Percentiles rank a stretch among this genome's conserved stretches.
Evolutionary conservation across 2,888 invertebrate species (phyloP).

Genomic region (Lymantria dispar): DNA sequence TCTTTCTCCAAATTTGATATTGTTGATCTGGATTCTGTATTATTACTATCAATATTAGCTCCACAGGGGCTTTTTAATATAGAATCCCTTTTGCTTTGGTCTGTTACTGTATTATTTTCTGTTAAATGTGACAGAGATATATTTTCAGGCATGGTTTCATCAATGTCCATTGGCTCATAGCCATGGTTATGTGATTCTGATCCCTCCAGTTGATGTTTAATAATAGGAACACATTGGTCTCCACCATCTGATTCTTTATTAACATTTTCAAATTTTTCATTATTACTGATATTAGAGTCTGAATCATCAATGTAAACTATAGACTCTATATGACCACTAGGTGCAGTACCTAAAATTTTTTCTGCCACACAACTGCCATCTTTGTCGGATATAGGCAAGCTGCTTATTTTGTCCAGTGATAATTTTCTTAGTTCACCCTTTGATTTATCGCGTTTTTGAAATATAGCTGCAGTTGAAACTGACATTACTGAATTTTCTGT

Average conservation of each 20-base stretch:
- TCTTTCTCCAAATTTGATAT: slow-evolving; percentile 1
- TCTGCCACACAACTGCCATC: slow-evolving; percentile 23
- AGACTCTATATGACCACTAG: slow-evolving; percentile 40
- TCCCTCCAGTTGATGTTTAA: slow-evolving; percentile 35
- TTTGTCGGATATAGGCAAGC: neutral
- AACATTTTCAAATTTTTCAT: slow-evolving; percentile 22
- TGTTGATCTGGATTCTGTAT: slow-evolving; percentile 4
- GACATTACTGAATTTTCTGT: neutral
- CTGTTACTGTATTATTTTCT: slow-evolving; percentile 15
- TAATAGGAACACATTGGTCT: slow-evolving; percentile 68
- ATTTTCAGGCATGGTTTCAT: slow-evolving; percentile 65
- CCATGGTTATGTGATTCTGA: slow-evolving; percentile 35
- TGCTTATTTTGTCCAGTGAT: neutral
- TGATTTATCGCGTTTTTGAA: neutral
- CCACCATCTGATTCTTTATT: slow-evolving; percentile 37
- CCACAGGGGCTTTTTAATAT: neutral
- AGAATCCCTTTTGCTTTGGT: neutral
- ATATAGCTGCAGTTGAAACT: neutral
- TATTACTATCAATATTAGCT: neutral
- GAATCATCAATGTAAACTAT: slow-evolving; percentile 59
- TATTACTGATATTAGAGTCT: slow-evolving; percentile 49
- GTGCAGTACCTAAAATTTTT: slow-evolving; percentile 47
- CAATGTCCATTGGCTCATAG: slow-evolving; percentile 75
- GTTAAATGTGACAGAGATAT: slow-evolving; percentile 40
- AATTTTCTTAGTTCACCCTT: neutral